Percentiles rank a stretch among this genome's conserved stretches.
Conservation (phyloP, 1,140 invertebrate genomes). For the Zophobas morio region DNA sequence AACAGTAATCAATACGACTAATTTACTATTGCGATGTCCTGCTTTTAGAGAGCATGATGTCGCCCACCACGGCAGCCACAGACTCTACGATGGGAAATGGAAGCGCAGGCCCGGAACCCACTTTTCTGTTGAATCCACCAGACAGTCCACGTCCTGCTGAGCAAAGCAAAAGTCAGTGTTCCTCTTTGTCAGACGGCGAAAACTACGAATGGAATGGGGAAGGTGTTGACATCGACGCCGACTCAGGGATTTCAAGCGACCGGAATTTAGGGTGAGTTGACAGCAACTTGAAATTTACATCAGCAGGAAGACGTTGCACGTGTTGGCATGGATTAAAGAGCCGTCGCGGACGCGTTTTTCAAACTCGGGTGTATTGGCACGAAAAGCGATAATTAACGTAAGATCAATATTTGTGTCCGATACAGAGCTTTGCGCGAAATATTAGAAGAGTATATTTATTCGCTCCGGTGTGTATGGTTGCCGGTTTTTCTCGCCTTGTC, state of each 20-base stretch:
- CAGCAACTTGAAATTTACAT: too few relatives aligned
- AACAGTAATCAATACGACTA: conserved; percentile 38
- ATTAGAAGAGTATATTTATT: neutral
- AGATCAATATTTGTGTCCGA: conserved; percentile 8
- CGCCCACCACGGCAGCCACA: conserved; percentile 58
- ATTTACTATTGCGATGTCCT: conserved; percentile 22
- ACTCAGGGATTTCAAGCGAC: conserved; percentile 59
- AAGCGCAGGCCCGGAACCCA: conserved; percentile 52
- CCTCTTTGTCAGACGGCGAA: conserved; percentile 76
- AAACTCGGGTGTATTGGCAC: conserved; percentile 34
- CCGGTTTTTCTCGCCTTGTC: conserved; percentile 16
- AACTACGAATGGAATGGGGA: conserved; percentile 79
- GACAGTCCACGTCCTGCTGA: conserved; percentile 55
- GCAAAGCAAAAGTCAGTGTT: conserved; percentile 70
- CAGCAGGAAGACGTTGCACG: too few relatives aligned
- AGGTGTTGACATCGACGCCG: conserved; percentile 66
- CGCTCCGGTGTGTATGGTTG: conserved; percentile 4
- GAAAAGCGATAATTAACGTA: conserved; percentile 26
- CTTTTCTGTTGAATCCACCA: conserved; percentile 53
- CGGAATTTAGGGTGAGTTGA: conserved; percentile 54
- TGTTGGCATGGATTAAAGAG: too few relatives aligned
- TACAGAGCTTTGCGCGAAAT: neutral
- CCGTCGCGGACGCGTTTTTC: neutral
- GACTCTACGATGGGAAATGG: conserved; percentile 51
- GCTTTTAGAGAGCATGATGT: conserved; percentile 60